Conservation (phyloP, 2,797 vertebrate species). For the Parauchenoglanis punctatus region DNA sequence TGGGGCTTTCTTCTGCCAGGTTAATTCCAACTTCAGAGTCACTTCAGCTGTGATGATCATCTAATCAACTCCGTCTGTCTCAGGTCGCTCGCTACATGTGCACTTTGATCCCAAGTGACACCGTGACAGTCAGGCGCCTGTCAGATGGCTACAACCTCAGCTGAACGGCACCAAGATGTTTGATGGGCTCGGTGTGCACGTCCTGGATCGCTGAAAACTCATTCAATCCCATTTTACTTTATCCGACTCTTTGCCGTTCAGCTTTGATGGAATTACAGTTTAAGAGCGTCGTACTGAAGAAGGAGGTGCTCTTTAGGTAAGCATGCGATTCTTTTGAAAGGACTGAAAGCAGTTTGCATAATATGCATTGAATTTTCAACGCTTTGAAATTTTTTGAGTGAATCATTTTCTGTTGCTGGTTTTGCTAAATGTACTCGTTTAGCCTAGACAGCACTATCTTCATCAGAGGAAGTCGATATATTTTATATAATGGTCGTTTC, state of each 20-base stretch:
- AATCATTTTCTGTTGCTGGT: not conserved
- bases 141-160: constrained; percentile 25
- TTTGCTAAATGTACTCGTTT: not conserved
- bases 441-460: not conserved
- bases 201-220: not conserved
- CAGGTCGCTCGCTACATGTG: constrained; percentile 30
- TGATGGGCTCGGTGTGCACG: not conserved
- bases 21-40: constrained; percentile 54
- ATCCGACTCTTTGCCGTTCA: not conserved
- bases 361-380: not conserved
- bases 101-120: constrained; percentile 71
- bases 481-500: not conserved
- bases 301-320: constrained; percentile 47
- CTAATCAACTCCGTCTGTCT: constrained; percentile 40
- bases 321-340: constrained; percentile 1
- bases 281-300: not conserved
- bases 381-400: not conserved
- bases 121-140: constrained; percentile 68
- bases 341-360: not conserved
- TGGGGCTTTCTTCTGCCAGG: constrained; percentile 40
- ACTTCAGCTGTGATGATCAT: constrained; percentile 22
- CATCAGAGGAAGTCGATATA: not conserved
- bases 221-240: not conserved
- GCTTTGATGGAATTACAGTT: constrained; percentile 22
- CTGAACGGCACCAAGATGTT: constrained; percentile 33